Evolutionary conservation across 1,140 invertebrate genomes (phyloP), one percentile per base, ranked within the genome.

Genomic region (Antheraea pernyi): DNA sequence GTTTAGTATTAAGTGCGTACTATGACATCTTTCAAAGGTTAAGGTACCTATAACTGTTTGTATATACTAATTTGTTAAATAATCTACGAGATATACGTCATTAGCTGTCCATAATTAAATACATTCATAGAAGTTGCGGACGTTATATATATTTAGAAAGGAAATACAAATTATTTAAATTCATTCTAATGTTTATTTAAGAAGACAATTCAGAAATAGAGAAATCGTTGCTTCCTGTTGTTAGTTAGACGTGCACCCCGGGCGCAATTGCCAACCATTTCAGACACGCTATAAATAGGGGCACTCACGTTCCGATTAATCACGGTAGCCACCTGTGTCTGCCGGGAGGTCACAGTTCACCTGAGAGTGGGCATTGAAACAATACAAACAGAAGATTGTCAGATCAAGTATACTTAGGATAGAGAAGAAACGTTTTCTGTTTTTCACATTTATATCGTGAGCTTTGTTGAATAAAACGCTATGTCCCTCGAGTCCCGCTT

Each of bases 251-350:
- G 74, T 74, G 68, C 77, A 72, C 68, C 48, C n/a, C 42, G 65
- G 70, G 67, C 71, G 71, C 73, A 73, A 18, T 9, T 69, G 74
- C 75, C 73, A 72, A 69, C 73, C 73, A 79, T 74, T 72, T 77
- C 79, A 76, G 79, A 77, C 78, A 79, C 70, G 78, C 78, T 82
- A 84, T 87, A 87, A 87, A 87, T 87, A 84, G 82, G 71, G 75
- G 76, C 70, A 67, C 74, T 69, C 77, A 78, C 78, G 70, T 72
- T 75, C 72, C 78, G 76, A 83, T 88, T 85, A 84, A 88, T 88
- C 85, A 83, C 73, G 75, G 59, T 74, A 70, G 71, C 80, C 82
- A 84, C 81, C 83, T 84, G 78, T 65, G 72, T 60, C 67, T 65
- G 58, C 68, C 39, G 42, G 59, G 37, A 30, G 18, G 22, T 58